Percentiles rank a stretch among this genome's conserved stretches.
phyloP scores from a whole-genome alignment of 1,140 invertebrate species.

The Drosophila yakuba region DNA sequence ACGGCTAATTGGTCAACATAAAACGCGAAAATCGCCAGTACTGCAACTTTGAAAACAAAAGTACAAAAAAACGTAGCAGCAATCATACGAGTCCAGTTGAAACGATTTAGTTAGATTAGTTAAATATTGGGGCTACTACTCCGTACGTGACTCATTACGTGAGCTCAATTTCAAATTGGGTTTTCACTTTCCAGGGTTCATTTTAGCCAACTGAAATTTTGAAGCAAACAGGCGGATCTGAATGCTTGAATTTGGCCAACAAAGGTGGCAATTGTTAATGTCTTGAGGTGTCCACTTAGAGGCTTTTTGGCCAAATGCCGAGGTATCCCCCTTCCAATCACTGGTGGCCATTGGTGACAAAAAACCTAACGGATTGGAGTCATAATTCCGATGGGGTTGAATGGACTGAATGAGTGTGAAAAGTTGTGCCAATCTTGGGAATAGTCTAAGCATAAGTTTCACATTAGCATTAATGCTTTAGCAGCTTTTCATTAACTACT shows the following conservation, averaged over 20 bases:
- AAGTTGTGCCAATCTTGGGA: no score
- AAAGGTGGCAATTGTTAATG: constrained; percentile 31
- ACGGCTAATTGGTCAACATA: constrained; percentile 73
- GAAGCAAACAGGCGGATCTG: constrained; percentile 24
- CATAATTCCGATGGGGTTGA: constrained; percentile 1
- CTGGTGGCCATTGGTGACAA: constrained; percentile 8
- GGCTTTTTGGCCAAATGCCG: constrained; percentile 2
- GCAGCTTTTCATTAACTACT: no score
- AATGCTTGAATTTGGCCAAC: constrained; percentile 31
- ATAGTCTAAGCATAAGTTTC: no score
- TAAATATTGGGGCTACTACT: constrained; percentile 35
- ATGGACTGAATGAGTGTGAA: not conserved
- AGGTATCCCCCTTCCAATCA: constrained; percentile 3
- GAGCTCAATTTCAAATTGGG: not conserved
- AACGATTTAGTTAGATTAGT: constrained; percentile 52
- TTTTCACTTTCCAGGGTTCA: constrained; percentile 63
- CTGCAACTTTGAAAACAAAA: constrained; percentile 18
- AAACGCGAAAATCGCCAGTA: constrained; percentile 25
- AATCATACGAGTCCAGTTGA: constrained; percentile 13
- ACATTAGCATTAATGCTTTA: no score
- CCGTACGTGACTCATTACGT: constrained; percentile 28
- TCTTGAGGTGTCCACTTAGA: constrained; percentile 16
- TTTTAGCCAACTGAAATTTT: not conserved
- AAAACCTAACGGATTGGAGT: not conserved
- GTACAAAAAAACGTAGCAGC: constrained; percentile 6